These are phyloP conservation scores for Elanus axillaris DNA, from an alignment of 2,113 vertebrate species.

Conservation along the genomic window DNA sequence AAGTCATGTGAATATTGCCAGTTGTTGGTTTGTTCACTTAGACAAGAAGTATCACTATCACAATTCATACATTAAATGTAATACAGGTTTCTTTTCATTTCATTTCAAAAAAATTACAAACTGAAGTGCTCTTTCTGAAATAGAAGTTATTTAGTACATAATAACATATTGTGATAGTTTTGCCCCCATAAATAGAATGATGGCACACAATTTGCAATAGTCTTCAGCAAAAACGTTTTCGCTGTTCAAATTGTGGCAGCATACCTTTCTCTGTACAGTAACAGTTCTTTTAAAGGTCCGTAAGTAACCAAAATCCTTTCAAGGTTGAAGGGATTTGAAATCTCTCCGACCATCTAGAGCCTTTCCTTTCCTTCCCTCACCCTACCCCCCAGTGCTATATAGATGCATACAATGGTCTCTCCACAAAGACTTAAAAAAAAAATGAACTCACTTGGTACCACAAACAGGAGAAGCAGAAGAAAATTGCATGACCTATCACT, in stretches of 20 bases:
- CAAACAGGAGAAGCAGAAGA: background rate
- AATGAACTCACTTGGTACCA: background rate
- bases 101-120: background rate
- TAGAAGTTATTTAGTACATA: background rate
- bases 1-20: background rate
- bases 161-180: background rate
- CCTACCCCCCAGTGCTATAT: background rate
- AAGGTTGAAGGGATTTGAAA: background rate
- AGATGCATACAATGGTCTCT: background rate
- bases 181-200: background rate
- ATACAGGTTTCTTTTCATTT: no score
- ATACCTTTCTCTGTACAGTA: background rate
- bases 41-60: background rate
- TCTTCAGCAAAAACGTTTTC: background rate
- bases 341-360: background rate
- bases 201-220: background rate
- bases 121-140: background rate
- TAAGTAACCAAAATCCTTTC: background rate
- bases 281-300: background rate
- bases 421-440: background rate
- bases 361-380: fast-evolving
- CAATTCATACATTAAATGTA: background rate
- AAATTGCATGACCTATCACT: background rate
- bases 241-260: background rate
- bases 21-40: background rate